These are phyloP conservation scores for Charadrius vociferus DNA, from an alignment of 2,113 vertebrate genomes.

Conservation along the genomic window DNA sequence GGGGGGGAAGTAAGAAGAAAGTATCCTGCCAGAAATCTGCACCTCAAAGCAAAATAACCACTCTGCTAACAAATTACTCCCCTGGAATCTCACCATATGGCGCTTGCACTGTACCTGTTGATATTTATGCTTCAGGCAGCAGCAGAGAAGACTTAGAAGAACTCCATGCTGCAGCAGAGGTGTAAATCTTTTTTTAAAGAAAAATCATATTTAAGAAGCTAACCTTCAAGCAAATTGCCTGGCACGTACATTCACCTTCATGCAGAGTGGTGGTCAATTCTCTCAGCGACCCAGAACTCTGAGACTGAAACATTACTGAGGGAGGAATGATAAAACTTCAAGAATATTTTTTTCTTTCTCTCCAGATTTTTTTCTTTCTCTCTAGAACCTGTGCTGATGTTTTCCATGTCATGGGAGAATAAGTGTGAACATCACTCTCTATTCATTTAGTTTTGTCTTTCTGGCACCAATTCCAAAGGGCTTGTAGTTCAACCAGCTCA, in stretches of 20 bases:
- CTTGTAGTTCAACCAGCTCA: not conserved
- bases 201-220: not conserved
- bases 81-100: slow-evolving; percentile 44
- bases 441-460: not conserved
- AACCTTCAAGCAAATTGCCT: not conserved
- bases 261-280: not conserved
- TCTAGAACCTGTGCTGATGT: not conserved
- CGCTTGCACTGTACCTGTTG: slow-evolving; percentile 35
- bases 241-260: not conserved
- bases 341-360: not conserved
- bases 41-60: slow-evolving; percentile 31
- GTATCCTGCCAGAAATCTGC: slow-evolving; percentile 8
- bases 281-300: not conserved
- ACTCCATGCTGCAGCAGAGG: not conserved
- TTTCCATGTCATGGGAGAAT: not conserved
- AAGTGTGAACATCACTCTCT: not conserved
- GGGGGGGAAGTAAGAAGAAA: fast-evolving
- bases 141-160: not conserved
- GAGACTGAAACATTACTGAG: not conserved
- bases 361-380: not conserved
- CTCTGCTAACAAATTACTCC: slow-evolving; percentile 47
- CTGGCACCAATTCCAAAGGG: not conserved
- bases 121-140: slow-evolving; percentile 26
- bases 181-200: not conserved
- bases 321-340: not conserved